These are phyloP conservation scores for Halocynthia roretzi DNA, from an alignment of 23 tunicate genomes.

Conservation along the genomic window DNA sequence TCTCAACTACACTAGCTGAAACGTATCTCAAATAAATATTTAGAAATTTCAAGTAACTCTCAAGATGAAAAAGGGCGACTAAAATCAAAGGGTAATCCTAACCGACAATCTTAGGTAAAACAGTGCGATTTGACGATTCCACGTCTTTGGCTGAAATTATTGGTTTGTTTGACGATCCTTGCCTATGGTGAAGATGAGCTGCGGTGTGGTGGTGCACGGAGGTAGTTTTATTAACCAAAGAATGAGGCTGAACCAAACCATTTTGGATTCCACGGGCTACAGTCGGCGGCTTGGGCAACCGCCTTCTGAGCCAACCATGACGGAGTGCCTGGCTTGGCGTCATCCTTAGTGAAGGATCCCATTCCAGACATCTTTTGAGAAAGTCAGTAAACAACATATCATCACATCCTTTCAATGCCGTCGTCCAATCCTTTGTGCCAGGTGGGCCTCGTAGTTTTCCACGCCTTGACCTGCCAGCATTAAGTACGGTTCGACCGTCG, in stretches of 20 bases:
- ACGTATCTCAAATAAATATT: too few relatives aligned
- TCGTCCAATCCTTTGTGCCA: constrained; percentile 87
- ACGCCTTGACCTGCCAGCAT: constrained; percentile 84
- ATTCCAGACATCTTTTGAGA: constrained; percentile 81
- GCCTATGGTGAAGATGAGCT: constrained; percentile 36
- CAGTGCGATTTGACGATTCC: constrained; percentile 61
- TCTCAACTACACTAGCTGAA: too few relatives aligned
- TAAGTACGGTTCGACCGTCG: constrained; percentile 88
- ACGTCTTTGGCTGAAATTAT: constrained; percentile 61
- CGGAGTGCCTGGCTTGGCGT: constrained; percentile 96
- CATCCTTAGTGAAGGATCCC: constrained; percentile 90
- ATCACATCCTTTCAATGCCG: constrained; percentile 92
- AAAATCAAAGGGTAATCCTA: neutral
- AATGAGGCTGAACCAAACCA: constrained; percentile 12
- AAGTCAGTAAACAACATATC: constrained; percentile 89
- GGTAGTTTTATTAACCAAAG: constrained; percentile 2
- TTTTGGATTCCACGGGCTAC: constrained; percentile 4
- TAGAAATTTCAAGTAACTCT: too few relatives aligned
- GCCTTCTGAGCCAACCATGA: constrained; percentile 90
- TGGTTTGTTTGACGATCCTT: constrained; percentile 41
- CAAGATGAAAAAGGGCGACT: too few relatives aligned
- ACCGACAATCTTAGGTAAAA: constrained; percentile 81
- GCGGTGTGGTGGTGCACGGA: constrained; percentile 22
- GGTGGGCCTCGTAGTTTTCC: constrained; percentile 96
- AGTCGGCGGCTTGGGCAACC: constrained; percentile 82